These are phyloP conservation scores for Cantharis nigra DNA, from an alignment of 2,888 invertebrate species.

Conservation along the genomic window DNA sequence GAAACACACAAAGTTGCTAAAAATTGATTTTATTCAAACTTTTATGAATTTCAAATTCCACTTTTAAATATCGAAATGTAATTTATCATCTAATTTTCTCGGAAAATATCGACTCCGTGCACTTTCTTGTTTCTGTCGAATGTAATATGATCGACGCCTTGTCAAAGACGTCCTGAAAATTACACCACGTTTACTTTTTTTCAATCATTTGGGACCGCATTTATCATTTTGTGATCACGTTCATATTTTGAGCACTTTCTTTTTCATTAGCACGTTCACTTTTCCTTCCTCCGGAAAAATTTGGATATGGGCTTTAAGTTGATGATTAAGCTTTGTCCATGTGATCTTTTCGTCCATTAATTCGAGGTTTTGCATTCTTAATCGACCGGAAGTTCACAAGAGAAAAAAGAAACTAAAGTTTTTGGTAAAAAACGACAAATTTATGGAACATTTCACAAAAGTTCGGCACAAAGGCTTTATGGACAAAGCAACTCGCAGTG, in stretches of 20 bases:
- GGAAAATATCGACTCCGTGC: neutral
- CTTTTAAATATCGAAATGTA: neutral
- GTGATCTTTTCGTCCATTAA: neutral
- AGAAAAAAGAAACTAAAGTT: neutral
- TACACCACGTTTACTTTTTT: neutral
- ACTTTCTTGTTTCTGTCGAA: conserved; percentile 9
- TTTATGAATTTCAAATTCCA: conserved; percentile 14
- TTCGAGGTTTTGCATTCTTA: too few relatives aligned
- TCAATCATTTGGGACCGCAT: conserved; percentile 4
- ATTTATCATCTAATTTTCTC: conserved; percentile 12
- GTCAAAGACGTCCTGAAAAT: conserved; percentile 9
- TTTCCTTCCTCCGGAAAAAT: neutral
- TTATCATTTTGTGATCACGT: conserved; percentile 12
- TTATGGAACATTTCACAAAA: neutral
- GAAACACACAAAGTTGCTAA: conserved; percentile 11
- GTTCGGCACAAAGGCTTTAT: neutral
- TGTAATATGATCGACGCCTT: conserved; percentile 17
- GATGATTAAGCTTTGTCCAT: neutral
- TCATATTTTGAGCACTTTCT: neutral
- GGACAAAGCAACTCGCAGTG: neutral
- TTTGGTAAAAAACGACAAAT: neutral
- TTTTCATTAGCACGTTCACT: neutral
- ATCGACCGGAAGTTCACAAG: neutral
- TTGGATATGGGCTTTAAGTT: neutral
- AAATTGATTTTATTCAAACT: conserved; percentile 10